Evolutionary conservation across 1,140 invertebrate species (phyloP), one percentile per base, ranked within the genome.

Genomic region (Aphelenchoides avenae): DNA sequence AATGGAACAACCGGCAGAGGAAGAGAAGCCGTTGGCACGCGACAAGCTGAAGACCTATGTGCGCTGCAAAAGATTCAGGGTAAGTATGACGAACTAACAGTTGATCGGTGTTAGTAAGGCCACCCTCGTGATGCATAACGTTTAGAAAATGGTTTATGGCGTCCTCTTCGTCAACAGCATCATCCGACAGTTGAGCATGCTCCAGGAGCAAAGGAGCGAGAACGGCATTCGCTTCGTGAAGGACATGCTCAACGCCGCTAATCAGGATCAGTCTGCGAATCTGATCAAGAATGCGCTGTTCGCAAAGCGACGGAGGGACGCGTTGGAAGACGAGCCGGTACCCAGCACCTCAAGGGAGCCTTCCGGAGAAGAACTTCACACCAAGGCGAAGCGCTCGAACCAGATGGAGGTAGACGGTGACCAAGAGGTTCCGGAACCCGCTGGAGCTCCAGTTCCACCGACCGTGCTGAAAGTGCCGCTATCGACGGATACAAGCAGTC

Each of bases 41-140:
- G 54, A 53, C 26, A 71, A 75, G 42, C 52, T 75, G 29, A 53
- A 54, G 27, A 29, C 47, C 20, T 75, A 75, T 57, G 64, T 75
- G 27, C 59, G 58, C 9, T 69, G 66, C 30, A 71, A 70, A 33
- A 59, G 57, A 13, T 75, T 76, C 52, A 56, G 73, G 43, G 69
- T 71, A 64, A 33, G 60, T 70, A 26, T 56, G 24, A 13, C 18
- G 46, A 18, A 37, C 42, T 26, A 20, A 26, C 9, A 24, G 20
- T 53, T 56, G 48, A 55, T 26, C 3, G n/a, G 3, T 2, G 11
- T 51, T 50, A n/a, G 30, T 52, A 26, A 51, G 11, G 20, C 9
- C 47, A 44, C 11, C 39, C 52, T 49, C 20, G 9, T 7, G 15
- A 49, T 9, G 7, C 20, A 49, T 20, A 40, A 49, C 9, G 26